Conservation (phyloP, 35 echinoderm and acorn worm genomes). For the Chiridota heheva region DNA sequence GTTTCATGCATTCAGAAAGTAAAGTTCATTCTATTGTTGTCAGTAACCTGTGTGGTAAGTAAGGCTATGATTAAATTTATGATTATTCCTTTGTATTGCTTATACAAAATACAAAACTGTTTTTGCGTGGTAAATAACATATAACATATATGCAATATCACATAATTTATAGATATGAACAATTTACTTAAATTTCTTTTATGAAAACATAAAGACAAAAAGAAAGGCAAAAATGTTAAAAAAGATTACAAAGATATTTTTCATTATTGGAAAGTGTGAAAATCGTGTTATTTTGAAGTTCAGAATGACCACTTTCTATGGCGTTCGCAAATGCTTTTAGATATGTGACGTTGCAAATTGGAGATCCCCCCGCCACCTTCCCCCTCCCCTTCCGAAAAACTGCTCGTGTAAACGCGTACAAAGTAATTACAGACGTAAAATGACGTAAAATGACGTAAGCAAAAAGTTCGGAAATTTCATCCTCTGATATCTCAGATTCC, state of each 20-base stretch:
- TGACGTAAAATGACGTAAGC: background rate
- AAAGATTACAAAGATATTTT: background rate
- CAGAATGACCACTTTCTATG: no score
- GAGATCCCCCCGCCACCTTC: no score
- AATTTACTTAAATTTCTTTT: background rate
- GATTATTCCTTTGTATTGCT: background rate
- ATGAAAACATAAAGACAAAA: background rate
- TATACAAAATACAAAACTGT: background rate
- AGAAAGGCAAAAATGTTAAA: background rate
- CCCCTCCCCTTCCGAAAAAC: no score
- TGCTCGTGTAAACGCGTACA: no score
- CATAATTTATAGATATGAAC: background rate
- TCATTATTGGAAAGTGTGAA: no score
- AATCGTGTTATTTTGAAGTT: no score
- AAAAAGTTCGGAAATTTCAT: no score
- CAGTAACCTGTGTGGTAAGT: slow-evolving; percentile 81
- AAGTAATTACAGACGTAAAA: no score
- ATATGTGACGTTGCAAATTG: no score
- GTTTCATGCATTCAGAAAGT: slow-evolving; percentile 72
- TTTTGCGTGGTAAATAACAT: background rate
- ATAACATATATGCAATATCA: background rate
- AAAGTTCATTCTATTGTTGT: slow-evolving; percentile 66
- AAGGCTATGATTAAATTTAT: background rate
- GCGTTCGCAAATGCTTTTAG: no score
- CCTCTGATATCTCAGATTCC: background rate